Conservation (phyloP, 1,140 invertebrate species). For the Brachystomella parvula region DNA sequence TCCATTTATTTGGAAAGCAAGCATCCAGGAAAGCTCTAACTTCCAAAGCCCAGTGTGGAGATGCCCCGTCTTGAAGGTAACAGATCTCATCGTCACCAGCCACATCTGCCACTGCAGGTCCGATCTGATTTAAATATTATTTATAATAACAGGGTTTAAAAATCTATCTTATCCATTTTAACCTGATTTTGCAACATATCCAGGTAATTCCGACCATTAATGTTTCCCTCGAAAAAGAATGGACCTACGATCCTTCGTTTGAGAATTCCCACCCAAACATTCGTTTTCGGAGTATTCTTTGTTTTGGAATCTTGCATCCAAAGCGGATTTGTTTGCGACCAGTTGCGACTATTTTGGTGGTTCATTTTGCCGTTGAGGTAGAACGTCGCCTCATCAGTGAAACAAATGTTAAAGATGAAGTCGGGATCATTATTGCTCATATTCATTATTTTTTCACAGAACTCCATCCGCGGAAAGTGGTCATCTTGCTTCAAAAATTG, state of each 20-base stretch:
- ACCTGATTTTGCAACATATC: constrained; percentile 34
- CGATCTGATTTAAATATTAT: too few species aligned
- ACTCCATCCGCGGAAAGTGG: not conserved
- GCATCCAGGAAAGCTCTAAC: constrained; percentile 41
- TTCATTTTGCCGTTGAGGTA: constrained; percentile 38
- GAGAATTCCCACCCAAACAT: constrained; percentile 42
- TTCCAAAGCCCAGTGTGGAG: constrained; percentile 39
- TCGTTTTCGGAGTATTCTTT: constrained; percentile 40
- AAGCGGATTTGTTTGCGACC: constrained; percentile 38
- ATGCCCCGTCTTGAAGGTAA: constrained; percentile 43
- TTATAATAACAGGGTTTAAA: too few species aligned
- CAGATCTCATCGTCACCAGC: not conserved
- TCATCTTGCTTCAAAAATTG: not conserved
- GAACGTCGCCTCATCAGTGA: constrained; percentile 35
- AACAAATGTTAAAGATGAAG: not conserved
- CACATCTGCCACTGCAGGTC: too few species aligned
- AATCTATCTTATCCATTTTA: too few species aligned
- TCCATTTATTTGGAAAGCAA: constrained; percentile 43
- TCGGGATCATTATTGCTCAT: not conserved
- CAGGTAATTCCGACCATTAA: constrained; percentile 36
- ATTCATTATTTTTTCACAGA: not conserved
- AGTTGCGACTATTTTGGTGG: constrained; percentile 27
- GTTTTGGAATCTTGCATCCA: constrained; percentile 35
- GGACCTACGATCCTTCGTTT: constrained; percentile 39
- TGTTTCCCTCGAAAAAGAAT: constrained; percentile 39